Evolutionary conservation across 2,888 invertebrate species (phyloP).

Genomic region (Celastrina argiolus): DNA sequence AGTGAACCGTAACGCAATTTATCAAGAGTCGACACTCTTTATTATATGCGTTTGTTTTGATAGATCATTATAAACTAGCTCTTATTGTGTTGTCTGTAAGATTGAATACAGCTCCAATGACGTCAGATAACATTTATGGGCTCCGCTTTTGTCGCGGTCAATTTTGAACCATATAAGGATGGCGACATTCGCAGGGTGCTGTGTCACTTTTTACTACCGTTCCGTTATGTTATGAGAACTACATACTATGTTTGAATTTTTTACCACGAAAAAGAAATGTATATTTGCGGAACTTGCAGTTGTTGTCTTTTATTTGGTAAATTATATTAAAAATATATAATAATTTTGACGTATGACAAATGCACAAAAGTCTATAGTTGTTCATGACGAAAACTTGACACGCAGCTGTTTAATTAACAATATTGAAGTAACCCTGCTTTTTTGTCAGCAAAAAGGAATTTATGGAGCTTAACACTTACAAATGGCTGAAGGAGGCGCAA

Average conservation of each 20-base stretch:
- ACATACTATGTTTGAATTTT: slow-evolving; percentile 25
- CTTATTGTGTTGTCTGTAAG: slow-evolving; percentile 27
- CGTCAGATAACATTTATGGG: slow-evolving; percentile 28
- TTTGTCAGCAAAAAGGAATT: neutral
- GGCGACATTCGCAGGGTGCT: slow-evolving; percentile 38
- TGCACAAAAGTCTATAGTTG: neutral
- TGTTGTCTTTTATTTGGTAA: neutral
- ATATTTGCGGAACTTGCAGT: neutral
- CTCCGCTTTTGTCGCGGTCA: slow-evolving; percentile 45
- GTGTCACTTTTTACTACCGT: slow-evolving; percentile 38
- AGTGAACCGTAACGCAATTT: neutral
- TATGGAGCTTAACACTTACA: slow-evolving; percentile 36
- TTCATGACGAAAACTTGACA: neutral
- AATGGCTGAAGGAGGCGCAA: slow-evolving; percentile 50
- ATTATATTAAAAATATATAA: neutral
- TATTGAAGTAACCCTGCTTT: neutral
- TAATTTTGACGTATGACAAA: neutral
- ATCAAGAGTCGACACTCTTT: slow-evolving; percentile 8
- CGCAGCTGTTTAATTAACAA: too few relatives aligned
- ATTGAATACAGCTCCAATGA: slow-evolving; percentile 24
- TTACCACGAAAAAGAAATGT: neutral
- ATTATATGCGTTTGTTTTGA: slow-evolving; percentile 11
- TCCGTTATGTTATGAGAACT: slow-evolving; percentile 40
- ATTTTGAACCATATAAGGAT: slow-evolving; percentile 54
- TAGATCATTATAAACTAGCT: slow-evolving; percentile 25